These are phyloP conservation scores for Reticulitermes lucifugus DNA, from an alignment of 2,888 invertebrate genomes.

Conservation along the genomic window DNA sequence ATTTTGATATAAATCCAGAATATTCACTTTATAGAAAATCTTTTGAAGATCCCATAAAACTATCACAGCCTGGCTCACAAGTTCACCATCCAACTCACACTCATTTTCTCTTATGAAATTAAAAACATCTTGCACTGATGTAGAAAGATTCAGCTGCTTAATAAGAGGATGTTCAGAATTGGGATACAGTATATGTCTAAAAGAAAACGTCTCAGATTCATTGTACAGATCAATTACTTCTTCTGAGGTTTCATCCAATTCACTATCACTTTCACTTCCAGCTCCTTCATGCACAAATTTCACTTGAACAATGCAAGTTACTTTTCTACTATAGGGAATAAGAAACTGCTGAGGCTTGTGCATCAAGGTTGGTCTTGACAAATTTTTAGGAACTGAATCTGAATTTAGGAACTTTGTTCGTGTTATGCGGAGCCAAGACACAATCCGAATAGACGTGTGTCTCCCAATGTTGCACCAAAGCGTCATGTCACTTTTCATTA, in stretches of 20 bases:
- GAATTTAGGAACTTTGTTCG: not conserved
- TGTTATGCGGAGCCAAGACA: not conserved
- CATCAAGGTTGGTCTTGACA: not conserved
- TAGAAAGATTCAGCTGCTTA: conserved; percentile 58
- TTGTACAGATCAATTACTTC: conserved; percentile 34
- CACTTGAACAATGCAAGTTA: not conserved
- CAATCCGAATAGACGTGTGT: not conserved
- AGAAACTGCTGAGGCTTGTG: not conserved
- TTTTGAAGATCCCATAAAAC: conserved; percentile 62
- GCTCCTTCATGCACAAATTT: conserved; percentile 5
- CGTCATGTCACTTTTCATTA: not conserved
- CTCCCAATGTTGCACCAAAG: not conserved
- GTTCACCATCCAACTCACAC: conserved; percentile 54
- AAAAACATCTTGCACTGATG: conserved; percentile 61
- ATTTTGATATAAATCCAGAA: conserved; percentile 18
- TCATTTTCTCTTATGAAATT: conserved; percentile 58
- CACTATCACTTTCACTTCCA: conserved; percentile 40
- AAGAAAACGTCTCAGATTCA: conserved; percentile 32
- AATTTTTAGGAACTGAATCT: too few species aligned
- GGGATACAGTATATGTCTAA: conserved; percentile 43
- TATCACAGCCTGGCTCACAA: conserved; percentile 60
- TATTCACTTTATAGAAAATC: conserved; percentile 59
- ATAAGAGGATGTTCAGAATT: conserved; percentile 45
- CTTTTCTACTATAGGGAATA: not conserved
- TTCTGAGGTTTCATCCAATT: conserved; percentile 6